Evolutionary conservation across 2,797 vertebrate species (phyloP), one percentile per base, ranked within the genome.

Genomic region (Lepus oiostolus): DNA sequence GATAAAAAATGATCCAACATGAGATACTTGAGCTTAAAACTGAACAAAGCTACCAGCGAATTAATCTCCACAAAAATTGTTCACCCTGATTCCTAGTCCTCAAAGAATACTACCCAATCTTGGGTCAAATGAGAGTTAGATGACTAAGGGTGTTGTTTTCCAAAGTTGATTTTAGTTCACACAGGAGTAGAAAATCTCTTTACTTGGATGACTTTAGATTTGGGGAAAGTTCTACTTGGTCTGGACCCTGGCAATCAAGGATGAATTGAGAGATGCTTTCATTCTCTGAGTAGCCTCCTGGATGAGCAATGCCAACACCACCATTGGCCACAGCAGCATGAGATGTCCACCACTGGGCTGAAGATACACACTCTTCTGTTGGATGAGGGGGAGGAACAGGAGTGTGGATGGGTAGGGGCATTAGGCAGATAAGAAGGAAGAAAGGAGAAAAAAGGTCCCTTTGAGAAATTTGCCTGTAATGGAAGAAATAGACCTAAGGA

Each of bases 1-100:
- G 21, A 91, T 94, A 89, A 95, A 91, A 96, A 97, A 95, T 32
- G 81, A 90, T 89, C 77, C 85, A 68, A 90, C 0, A 2, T 75
- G 52, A 82, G 72, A 54, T 14, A 67, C 24, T 70, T 11, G 19
- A 82, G 63, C 42, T 94, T 62, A 74, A 85, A 93, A 72, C 2
- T 77, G 50, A 80, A 54, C 38, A 96, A 94, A 84, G 3, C 50
- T 91, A 74, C 80, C 26, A 70, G 47, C 47, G 21, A 95, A 87
- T 92, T 88, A 84, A 68, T 86, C 72, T 89, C 65, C 54, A 91
- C 52, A 85, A 82, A 95, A 82, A 92, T 76, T 62, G 30, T 86
- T 93, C 67, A 12, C 63, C 91, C 38, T 82, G 58, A 83, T 67
- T 84, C 50, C 77, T 62, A 32, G 58, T 91, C 83, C 62, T 93